phyloP scores from a whole-genome alignment of 2,797 vertebrate genomes.

The Myripristis murdjan region DNA sequence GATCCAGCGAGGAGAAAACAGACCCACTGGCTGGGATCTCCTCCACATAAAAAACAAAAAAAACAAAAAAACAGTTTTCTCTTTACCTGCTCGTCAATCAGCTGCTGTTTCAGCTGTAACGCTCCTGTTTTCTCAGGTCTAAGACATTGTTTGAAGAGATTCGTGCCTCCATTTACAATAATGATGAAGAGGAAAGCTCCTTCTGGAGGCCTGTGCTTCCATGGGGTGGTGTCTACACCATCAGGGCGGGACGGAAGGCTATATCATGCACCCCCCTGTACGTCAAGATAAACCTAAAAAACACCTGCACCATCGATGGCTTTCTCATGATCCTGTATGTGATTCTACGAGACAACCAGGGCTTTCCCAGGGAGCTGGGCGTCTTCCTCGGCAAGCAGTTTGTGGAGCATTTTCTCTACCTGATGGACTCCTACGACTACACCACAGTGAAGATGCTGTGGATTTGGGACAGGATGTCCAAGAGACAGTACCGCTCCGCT shows the following conservation, averaged over 20 bases:
- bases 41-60: background rate
- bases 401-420: constrained; percentile 91
- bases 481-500: constrained; percentile 90
- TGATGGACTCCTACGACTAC: constrained; percentile 94
- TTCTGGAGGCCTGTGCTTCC: constrained; percentile 95
- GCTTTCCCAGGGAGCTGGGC: constrained; percentile 88
- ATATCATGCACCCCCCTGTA: constrained; percentile 92
- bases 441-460: constrained; percentile 94
- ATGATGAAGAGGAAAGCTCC: constrained; percentile 89
- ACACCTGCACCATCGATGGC: constrained; percentile 94
- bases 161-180: constrained; percentile 92
- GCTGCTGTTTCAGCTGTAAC: background rate
- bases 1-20: background rate
- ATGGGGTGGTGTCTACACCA: constrained; percentile 92
- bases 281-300: constrained; percentile 91
- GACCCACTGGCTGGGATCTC: background rate
- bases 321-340: constrained; percentile 94
- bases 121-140: constrained; percentile 78
- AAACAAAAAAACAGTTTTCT: too few species aligned
- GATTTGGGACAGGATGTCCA: constrained; percentile 95
- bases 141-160: constrained; percentile 96
- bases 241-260: constrained; percentile 91
- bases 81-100: background rate
- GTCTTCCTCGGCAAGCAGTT: constrained; percentile 91
- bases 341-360: constrained; percentile 91